Conservation (phyloP, 1,140 invertebrate genomes). For the Lucilia sericata region DNA sequence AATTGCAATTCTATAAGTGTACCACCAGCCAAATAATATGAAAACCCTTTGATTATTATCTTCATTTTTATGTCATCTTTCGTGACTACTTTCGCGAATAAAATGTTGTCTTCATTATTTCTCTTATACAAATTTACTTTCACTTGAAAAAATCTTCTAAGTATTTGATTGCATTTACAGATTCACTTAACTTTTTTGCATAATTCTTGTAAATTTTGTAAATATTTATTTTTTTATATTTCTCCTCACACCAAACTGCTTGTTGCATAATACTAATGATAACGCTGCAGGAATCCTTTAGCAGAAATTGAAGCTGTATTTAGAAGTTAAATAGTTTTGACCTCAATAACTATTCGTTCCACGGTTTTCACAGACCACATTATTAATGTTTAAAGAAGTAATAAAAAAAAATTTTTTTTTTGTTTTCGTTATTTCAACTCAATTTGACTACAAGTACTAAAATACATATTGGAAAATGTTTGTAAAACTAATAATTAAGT, state of each 20-base stretch:
- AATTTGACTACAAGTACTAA: not conserved
- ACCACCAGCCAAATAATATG: too few species aligned
- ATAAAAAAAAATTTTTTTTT: too few species aligned
- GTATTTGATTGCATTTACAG: not conserved
- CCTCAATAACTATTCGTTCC: not conserved
- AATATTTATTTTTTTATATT: constrained; percentile 5
- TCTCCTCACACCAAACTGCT: not conserved
- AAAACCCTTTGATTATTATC: too few species aligned
- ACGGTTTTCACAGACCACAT: too few species aligned
- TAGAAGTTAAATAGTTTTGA: constrained; percentile 59
- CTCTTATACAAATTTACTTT: not conserved
- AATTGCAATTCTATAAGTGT: too few species aligned
- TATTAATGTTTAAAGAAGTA: too few species aligned
- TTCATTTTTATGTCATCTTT: not conserved
- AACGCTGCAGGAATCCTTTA: constrained; percentile 64
- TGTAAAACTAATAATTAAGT: too few species aligned
- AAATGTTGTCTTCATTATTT: not conserved
- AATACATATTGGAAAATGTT: too few species aligned
- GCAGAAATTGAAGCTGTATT: constrained; percentile 69
- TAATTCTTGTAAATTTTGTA: not conserved
- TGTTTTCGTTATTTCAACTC: not conserved
- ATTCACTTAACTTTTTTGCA: not conserved
- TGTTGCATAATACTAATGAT: not conserved
- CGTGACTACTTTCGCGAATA: not conserved
- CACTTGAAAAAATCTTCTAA: not conserved